Evolutionary conservation across 2,113 vertebrate genomes (phyloP).

Genomic region (Mugil cephalus): DNA sequence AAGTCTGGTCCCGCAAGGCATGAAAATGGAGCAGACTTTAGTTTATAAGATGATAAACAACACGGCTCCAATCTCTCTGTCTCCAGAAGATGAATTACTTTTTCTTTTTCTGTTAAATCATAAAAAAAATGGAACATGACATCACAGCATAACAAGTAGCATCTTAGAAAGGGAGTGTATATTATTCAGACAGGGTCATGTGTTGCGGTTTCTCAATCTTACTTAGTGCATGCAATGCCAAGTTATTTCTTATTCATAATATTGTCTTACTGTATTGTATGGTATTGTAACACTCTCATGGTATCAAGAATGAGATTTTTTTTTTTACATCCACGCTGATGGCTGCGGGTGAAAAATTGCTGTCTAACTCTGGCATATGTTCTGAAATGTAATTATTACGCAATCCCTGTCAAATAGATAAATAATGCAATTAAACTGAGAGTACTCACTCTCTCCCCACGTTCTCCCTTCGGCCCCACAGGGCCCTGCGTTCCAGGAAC

Average conservation of each 20-base stretch:
- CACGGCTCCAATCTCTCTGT: too few species aligned
- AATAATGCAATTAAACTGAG: neutral
- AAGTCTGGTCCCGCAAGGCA: too few species aligned
- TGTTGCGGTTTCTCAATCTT: neutral
- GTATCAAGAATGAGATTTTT: neutral
- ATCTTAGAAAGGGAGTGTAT: too few species aligned
- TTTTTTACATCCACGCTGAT: neutral
- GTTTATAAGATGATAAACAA: too few species aligned
- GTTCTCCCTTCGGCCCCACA: conserved; percentile 88
- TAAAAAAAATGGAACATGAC: too few species aligned
- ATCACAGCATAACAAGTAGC: too few species aligned
- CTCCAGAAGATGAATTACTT: too few species aligned
- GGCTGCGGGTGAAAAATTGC: neutral
- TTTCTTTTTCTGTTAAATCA: too few species aligned
- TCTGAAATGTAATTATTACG: too few species aligned
- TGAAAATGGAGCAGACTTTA: too few species aligned
- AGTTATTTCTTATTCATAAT: neutral
- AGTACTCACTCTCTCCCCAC: conserved; percentile 92
- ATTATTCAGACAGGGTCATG: too few species aligned
- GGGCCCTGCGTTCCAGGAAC: conserved; percentile 83
- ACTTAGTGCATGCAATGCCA: neutral
- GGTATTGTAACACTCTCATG: neutral
- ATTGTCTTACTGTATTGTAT: neutral
- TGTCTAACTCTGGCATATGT: neutral
- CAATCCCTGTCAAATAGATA: neutral